Conservation (phyloP, 2,888 invertebrate genomes). For the Aphodius granarius region DNA sequence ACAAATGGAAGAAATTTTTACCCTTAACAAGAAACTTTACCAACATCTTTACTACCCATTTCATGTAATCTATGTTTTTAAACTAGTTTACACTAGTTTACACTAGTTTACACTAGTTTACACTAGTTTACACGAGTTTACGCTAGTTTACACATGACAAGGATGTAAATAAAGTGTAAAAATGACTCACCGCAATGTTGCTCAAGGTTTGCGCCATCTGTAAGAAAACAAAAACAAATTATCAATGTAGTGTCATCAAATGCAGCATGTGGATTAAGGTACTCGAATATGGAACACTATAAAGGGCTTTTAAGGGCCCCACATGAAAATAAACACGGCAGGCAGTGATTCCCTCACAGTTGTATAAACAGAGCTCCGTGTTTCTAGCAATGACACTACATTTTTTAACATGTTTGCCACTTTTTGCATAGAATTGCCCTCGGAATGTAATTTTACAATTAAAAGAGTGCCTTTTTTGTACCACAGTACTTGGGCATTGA, state of each 20-base stretch:
- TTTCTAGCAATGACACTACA: no score
- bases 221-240: not conserved
- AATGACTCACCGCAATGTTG: not conserved
- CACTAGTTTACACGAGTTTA: no score
- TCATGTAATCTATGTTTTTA: no score
- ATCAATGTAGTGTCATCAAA: not conserved
- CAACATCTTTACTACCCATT: not conserved
- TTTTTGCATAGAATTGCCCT: no score
- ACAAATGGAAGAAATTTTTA: not conserved
- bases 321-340: not conserved
- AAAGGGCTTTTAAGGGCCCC: not conserved
- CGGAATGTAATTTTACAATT: no score
- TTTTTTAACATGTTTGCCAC: no score
- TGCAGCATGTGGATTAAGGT: not conserved
- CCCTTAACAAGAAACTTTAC: not conserved
- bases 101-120: no score
- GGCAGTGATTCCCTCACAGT: not conserved
- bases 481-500: no score
- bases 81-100: no score
- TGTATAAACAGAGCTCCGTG: not conserved
- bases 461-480: no score
- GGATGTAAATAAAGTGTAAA: not conserved
- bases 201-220: not conserved
- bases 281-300: not conserved
- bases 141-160: no score